Evolutionary conservation across 2,888 invertebrate species (phyloP), one percentile per base, ranked within the genome.

Genomic region (Hoplodrina ambigua): DNA sequence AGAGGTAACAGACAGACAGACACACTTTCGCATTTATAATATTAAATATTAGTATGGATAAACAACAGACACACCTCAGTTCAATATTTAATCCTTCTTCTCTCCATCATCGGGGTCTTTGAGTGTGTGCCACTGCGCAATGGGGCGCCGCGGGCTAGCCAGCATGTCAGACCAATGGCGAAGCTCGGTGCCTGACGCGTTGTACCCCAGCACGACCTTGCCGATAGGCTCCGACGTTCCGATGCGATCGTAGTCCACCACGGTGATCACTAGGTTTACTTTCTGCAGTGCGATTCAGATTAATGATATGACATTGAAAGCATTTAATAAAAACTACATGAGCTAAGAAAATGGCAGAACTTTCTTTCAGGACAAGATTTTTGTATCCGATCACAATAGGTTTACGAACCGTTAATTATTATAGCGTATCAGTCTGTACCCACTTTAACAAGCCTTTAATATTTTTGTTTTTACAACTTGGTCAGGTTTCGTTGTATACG

Each of bases 161-260:
- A 99, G 96, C 99, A 99, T 99, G 96, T 99, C 99, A 82, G 99
- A 99, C 99, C 99, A 99, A 96, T 99, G 99, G 88, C 99, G 98
- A 81, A 99, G 96, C 95, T 99, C 99, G 49, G 99, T 99, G 84
- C 99, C 99, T 79, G 98, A 98, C 88, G 99, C 99, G 96, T 99
- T 99, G 96, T 99, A 99, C 67, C 99, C 99, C 87, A 99, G 97
- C 83, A 99, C 97, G 85, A 99, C 99, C 96, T 99, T 98, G 84
- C 99, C 99, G 92, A 99, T 99, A 62, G 99, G 99, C 96, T 99
- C 99, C 89, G 99, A 99, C 71, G 99, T 99, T 83, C 99, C 99
- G 96, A 99, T 99, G 94, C 99, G 98, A 96, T 99, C 99, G 96
- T 99, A 99, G 96, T 99, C 99, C 95, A 99, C 99, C 92, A 99